Base-by-base conservation (phyloP, 1,140 invertebrate genomes). In the Papilio aristodemus region DNA sequence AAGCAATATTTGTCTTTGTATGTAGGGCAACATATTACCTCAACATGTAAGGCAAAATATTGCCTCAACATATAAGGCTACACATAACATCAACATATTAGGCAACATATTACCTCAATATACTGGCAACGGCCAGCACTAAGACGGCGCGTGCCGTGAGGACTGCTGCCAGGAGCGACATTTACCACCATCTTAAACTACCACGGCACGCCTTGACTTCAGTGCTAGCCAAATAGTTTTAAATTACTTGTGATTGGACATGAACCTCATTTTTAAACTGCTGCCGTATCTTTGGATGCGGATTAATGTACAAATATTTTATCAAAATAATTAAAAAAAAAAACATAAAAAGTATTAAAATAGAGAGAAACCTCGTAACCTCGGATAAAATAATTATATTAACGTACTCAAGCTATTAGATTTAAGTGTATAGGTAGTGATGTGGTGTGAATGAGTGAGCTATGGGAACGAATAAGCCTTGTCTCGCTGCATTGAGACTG, bases 231-330 rank as follows among this genome's bases (percentile, higher is more conserved):
- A 36, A 59, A 36, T 59, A 59, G 25, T 36, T 59, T 17, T 25
- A 54, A 59, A 36, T 22, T 14, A 27, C 57, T 36, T 59, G 57
- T 59, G 57, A 59, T 36, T 59, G n/a, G 8, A 59, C 19, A 11
- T 9, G 14, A 59, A 59, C 25, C 57, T 36, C 14, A 27, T 32
- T 59, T 57, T 32, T 36, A 59, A 59, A 13, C 57, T 54, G 46
- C 3, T 25, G 19, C 46, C 46, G 46, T 54, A 54, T 54, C 17
- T 22, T 54, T 22, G 19, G 19, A 22, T 50, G 46, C 17, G 46
- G 19, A 25, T 54, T 50, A 25, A 22, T 25, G 17, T 50, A 50
- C 46, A 50, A 22, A 22, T 25, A 50, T 50, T 22, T 50, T 22
- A 50, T 8, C 14, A 46, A 25, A 54, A 54, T 22, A 4, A 32